Evolutionary conservation across 1,140 invertebrate species (phyloP).

Genomic region (Heterodera schachtii): DNA sequence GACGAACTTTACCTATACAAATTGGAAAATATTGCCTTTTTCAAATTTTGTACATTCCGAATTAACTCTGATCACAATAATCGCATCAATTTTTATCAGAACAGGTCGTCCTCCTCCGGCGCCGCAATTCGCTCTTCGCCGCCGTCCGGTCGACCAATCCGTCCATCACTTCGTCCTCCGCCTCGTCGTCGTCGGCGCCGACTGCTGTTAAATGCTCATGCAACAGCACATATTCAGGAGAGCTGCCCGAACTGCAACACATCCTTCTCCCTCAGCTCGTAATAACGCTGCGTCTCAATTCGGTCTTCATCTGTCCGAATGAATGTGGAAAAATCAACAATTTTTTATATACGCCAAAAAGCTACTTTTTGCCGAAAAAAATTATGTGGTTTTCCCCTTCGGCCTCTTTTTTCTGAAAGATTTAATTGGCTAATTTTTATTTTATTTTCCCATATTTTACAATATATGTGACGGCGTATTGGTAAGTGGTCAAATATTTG

Average conservation of each 20-base stretch:
- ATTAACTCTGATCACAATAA: too few species aligned
- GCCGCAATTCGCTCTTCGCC: slow-evolving; percentile 24
- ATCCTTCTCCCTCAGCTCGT: slow-evolving; percentile 90
- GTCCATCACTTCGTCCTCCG: slow-evolving; percentile 22
- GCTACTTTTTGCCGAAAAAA: too few species aligned
- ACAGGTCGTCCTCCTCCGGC: slow-evolving; percentile 24
- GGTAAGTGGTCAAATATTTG: slow-evolving; percentile 50
- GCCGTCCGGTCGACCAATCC: slow-evolving; percentile 16
- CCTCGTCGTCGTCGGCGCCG: slow-evolving; percentile 28
- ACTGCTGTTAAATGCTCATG: slow-evolving; percentile 53
- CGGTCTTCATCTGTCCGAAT: slow-evolving; percentile 70
- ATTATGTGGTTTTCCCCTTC: slow-evolving; percentile 50
- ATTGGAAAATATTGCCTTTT: too few species aligned
- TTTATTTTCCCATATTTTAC: slow-evolving; percentile 22
- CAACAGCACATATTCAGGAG: slow-evolving; percentile 66
- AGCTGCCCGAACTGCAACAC: slow-evolving; percentile 94
- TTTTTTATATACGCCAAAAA: too few species aligned
- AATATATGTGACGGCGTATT: slow-evolving; percentile 61
- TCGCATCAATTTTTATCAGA: too few species aligned
- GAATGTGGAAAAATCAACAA: too few species aligned
- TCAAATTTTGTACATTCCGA: too few species aligned
- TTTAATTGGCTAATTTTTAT: neutral
- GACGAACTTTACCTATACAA: too few species aligned
- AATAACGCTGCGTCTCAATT: slow-evolving; percentile 86
- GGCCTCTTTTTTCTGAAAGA: slow-evolving; percentile 51